Evolutionary conservation across 37 sponge, comb jelly and placozoan genomes (phyloP).

Genomic region (Dysidea cf. avara): DNA sequence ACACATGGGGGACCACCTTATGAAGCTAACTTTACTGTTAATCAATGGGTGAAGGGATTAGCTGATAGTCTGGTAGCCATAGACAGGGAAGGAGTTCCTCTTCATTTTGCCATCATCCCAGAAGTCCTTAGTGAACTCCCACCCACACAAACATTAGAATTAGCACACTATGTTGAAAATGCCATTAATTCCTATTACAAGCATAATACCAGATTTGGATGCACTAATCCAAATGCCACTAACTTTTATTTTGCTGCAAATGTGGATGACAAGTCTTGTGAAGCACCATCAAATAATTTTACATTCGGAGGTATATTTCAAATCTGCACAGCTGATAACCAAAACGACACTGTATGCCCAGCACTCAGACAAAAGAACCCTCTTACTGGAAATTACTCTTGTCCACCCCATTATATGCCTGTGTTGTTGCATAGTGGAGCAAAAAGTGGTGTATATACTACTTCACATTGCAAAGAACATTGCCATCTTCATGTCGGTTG

Average conservation of each 20-base stretch:
- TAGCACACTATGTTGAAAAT: conserved; percentile 36
- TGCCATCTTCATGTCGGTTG: too few species aligned
- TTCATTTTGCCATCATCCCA: too few species aligned
- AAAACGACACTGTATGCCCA: too few species aligned
- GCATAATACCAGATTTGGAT: conserved; percentile 63
- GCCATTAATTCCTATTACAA: too few species aligned
- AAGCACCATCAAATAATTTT: conserved; percentile 36
- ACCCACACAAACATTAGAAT: conserved; percentile 28
- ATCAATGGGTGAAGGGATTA: conserved; percentile 71
- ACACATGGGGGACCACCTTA: conserved; percentile 74
- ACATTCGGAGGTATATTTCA: conserved; percentile 78
- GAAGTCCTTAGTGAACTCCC: conserved; percentile 69
- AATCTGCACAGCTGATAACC: too few species aligned
- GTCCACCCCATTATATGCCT: conserved; percentile 6
- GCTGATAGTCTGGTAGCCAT: conserved; percentile 53
- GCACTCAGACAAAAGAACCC: conserved; percentile 17
- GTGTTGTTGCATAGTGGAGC: background rate
- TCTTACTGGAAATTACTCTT: conserved; percentile 19
- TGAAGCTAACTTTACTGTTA: conserved; percentile 52
- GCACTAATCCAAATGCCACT: conserved; percentile 45
- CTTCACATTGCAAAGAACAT: too few species aligned
- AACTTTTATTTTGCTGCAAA: conserved; percentile 76
- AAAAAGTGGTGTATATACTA: too few species aligned
- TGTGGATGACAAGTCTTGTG: conserved; percentile 47
- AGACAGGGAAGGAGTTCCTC: too few species aligned